Percentiles rank a stretch among this genome's conserved stretches.
Evolutionary conservation across 1,140 invertebrate species (phyloP).

Genomic region (Rhizoglyphus robini): DNA sequence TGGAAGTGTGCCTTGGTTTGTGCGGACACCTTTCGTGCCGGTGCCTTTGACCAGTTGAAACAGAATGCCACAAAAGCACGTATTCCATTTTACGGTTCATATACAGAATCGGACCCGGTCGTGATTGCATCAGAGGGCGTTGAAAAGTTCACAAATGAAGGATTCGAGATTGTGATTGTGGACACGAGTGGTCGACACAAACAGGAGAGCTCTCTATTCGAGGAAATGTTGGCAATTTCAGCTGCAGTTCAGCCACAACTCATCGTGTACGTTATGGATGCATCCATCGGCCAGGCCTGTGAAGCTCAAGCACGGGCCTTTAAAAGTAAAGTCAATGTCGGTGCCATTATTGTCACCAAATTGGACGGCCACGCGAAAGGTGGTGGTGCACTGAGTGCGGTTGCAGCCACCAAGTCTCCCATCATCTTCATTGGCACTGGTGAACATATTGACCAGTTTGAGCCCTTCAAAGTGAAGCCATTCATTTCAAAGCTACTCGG

Average conservation of each 20-base stretch:
- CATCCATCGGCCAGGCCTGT: conserved; percentile 99
- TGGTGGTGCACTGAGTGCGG: conserved; percentile 93
- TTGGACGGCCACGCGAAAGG: conserved; percentile 98
- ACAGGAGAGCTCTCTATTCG: conserved; percentile 97
- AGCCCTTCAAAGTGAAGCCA: conserved; percentile 97
- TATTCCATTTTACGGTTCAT: conserved; percentile 99
- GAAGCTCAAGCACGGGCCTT: conserved; percentile 88
- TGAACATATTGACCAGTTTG: conserved; percentile 98
- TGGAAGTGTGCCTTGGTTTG: conserved; percentile 99
- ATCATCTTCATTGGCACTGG: conserved; percentile 99
- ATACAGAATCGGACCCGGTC: conserved; percentile 99
- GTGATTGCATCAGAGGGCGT: conserved; percentile 97
- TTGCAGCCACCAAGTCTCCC: conserved; percentile 96
- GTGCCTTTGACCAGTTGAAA: conserved; percentile 99
- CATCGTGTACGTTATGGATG: conserved; percentile 99
- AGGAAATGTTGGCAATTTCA: conserved; percentile 99
- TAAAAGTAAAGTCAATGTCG: conserved; percentile 97
- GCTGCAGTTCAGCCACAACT: conserved; percentile 91
- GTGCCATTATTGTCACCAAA: conserved; percentile 98
- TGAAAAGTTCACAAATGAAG: conserved; percentile 96
- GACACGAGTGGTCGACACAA: conserved; percentile 98
- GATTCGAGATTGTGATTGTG: conserved; percentile 99
- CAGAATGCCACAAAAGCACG: conserved; percentile 99
- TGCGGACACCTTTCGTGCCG: conserved; percentile 98
- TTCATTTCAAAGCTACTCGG: conserved; percentile 98